Conservation (phyloP, 37 sponge, comb jelly and placozoan genomes). For the Diacarnus erythraeanus region DNA sequence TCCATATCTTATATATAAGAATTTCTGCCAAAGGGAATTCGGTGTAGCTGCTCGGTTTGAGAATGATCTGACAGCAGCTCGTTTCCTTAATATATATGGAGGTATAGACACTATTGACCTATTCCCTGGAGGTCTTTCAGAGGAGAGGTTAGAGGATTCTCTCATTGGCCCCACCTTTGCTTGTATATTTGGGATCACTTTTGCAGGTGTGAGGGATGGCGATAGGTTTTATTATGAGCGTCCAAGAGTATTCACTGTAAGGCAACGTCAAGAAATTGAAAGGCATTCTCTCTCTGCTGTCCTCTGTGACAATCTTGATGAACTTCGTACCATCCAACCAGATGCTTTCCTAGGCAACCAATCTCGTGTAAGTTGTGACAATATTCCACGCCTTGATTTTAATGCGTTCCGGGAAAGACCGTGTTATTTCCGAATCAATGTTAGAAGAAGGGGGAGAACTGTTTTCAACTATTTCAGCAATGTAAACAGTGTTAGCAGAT, state of each 20-base stretch:
- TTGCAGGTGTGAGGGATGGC: conserved; percentile 67
- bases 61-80: conserved; percentile 9
- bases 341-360: conserved; percentile 64
- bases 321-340: conserved; percentile 51
- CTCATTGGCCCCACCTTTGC: conserved; percentile 90
- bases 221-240: conserved; percentile 86
- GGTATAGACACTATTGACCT: conserved; percentile 68
- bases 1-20: conserved; percentile 61
- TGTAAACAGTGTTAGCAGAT: too few species aligned
- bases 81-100: conserved; percentile 57
- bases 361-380: conserved; percentile 23
- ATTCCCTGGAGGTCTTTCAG: conserved; percentile 81
- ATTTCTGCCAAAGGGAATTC: conserved; percentile 50
- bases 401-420: conserved; percentile 23
- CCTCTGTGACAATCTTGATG: conserved; percentile 83
- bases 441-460: neutral
- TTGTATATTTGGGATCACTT: conserved; percentile 87
- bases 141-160: conserved; percentile 49
- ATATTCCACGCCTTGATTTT: conserved; percentile 34
- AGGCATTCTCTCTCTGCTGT: conserved; percentile 59
- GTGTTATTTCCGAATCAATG: conserved; percentile 27
- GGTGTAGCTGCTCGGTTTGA: neutral
- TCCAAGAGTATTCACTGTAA: conserved; percentile 63
- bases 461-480: too few species aligned
- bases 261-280: conserved; percentile 49